These are phyloP conservation scores for Astreopora myriophthalma DNA, from an alignment of 64 coral and sea anemone genomes.

Conservation along the genomic window DNA sequence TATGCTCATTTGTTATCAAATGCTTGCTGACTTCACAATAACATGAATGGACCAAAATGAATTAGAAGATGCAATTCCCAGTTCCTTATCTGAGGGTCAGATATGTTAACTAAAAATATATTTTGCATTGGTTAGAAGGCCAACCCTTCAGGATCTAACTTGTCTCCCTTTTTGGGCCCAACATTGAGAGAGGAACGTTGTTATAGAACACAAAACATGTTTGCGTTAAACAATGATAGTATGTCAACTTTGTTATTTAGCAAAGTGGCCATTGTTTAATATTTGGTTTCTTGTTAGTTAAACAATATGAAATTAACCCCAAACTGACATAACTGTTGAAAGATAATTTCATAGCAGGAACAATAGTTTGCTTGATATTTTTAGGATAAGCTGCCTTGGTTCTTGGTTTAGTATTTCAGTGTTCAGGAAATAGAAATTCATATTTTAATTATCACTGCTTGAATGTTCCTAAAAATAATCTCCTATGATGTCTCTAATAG, in stretches of 20 bases:
- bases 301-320: no score
- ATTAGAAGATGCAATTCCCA: constrained; percentile 4
- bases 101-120: neutral
- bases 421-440: no score
- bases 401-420: no score
- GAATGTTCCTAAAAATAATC: no score
- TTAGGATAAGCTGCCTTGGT: no score
- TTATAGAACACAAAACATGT: constrained; percentile 3
- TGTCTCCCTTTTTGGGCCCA: neutral
- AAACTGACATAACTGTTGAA: no score
- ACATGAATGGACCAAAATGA: neutral
- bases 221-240: neutral
- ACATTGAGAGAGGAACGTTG: neutral
- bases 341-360: no score
- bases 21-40: neutral
- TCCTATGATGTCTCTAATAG: no score
- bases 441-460: no score
- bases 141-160: neutral
- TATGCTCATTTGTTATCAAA: neutral
- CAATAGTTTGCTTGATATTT: no score
- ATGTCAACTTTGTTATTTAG: neutral
- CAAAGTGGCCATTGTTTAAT: no score
- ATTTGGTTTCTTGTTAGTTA: no score
- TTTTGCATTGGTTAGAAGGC: neutral
- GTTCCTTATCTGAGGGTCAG: neutral